Conservation (phyloP, 2,797 vertebrate genomes). For the Eospalax fontanierii region DNA sequence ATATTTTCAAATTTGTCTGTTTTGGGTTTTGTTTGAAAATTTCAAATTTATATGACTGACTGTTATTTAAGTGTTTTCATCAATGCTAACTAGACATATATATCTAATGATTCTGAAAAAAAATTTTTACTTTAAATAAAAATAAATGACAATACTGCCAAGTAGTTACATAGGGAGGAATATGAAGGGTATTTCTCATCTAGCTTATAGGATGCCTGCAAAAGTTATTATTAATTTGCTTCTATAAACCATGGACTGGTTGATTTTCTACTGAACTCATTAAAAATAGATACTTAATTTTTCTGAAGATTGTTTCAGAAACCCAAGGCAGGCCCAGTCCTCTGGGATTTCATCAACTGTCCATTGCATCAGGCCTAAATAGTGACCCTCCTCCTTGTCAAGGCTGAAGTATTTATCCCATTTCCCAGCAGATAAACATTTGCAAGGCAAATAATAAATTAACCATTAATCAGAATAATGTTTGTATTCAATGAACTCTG, state of each 20-base stretch:
- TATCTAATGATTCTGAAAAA: constrained; percentile 18
- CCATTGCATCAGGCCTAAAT: constrained; percentile 87
- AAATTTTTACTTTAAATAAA: constrained; percentile 71
- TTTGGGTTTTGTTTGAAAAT: neutral
- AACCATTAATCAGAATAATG: constrained; percentile 90
- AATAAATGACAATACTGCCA: constrained; percentile 46
- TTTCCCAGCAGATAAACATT: constrained; percentile 90
- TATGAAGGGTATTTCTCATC: constrained; percentile 79
- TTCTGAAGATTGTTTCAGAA: constrained; percentile 89
- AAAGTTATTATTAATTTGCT: constrained; percentile 89
- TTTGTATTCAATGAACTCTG: constrained; percentile 88
- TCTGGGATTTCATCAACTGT: constrained; percentile 89
- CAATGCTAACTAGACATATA: too few relatives aligned
- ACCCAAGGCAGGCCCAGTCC: constrained; percentile 85
- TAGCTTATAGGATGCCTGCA: constrained; percentile 77
- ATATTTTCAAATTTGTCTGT: neutral
- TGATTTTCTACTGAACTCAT: constrained; percentile 90
- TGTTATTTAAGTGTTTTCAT: constrained; percentile 55
- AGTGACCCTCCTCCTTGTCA: constrained; percentile 88
- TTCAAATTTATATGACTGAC: constrained; percentile 22
- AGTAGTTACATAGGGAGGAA: constrained; percentile 67
- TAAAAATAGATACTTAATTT: constrained; percentile 91
- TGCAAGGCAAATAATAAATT: constrained; percentile 92
- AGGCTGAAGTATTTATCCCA: constrained; percentile 87
- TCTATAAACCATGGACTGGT: constrained; percentile 86